phyloP scores from a whole-genome alignment of 2,797 vertebrate species.

The Microtus californicus region DNA sequence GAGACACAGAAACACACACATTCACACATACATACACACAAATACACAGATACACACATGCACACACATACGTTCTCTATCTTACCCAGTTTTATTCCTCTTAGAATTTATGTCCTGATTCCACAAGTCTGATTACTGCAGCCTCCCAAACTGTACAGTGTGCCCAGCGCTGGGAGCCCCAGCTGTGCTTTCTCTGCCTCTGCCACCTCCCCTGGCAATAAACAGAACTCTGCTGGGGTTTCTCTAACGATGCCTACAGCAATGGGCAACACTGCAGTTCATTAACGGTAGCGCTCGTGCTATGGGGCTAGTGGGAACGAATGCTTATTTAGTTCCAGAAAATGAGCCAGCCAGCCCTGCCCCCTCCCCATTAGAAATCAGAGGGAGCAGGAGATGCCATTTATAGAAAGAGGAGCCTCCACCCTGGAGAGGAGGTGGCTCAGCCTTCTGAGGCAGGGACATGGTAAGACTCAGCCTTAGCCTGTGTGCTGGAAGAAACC shows the following conservation, averaged over 20 bases:
- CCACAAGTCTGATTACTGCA: constrained; percentile 17
- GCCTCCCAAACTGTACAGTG: neutral
- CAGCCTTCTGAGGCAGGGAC: neutral
- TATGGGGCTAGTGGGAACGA: constrained; percentile 9
- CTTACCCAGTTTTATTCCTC: constrained; percentile 39
- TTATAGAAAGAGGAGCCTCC: constrained; percentile 4
- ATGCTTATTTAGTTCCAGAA: constrained; percentile 64
- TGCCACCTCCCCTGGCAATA: constrained; percentile 52
- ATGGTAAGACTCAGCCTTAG: neutral
- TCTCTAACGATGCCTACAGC: constrained; percentile 51
- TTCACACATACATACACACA: too few relatives aligned
- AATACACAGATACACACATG: too few relatives aligned
- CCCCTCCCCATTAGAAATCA: constrained; percentile 4
- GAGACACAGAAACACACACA: neutral
- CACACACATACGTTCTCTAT: neutral
- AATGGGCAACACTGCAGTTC: neutral
- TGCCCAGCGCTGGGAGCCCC: constrained; percentile 14
- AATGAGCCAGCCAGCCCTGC: constrained; percentile 42
- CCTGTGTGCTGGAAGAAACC: neutral
- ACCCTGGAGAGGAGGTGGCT: neutral
- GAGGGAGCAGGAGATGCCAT: constrained; percentile 18
- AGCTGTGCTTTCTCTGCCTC: constrained; percentile 67
- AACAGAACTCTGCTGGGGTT: neutral
- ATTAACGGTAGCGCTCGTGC: constrained; percentile 6
- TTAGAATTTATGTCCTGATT: constrained; percentile 59